phyloP scores from a whole-genome alignment of 2,797 vertebrate species.

The Amphiprion clarkii region DNA sequence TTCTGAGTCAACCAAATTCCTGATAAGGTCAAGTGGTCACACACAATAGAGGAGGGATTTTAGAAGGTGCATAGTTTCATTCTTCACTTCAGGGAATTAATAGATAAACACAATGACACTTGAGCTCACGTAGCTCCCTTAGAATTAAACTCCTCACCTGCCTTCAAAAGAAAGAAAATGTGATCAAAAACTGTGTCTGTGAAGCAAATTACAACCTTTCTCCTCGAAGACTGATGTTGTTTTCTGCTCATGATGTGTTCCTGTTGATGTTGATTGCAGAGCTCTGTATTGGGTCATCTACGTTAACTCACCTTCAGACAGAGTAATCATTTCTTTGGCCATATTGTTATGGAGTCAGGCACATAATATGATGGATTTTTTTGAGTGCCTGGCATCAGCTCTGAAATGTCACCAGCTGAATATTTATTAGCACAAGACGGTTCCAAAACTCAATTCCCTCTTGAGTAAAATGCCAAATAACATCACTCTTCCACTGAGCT shows the following conservation, averaged over 20 bases:
- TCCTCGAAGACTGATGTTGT: constrained; percentile 4
- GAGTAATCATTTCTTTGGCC: constrained; percentile 20
- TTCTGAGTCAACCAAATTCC: constrained; percentile 16
- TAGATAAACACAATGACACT: constrained; percentile 18
- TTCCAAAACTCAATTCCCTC: constrained; percentile 46
- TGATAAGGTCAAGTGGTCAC: constrained; percentile 36
- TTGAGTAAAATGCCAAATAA: constrained; percentile 15
- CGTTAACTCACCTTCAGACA: constrained; percentile 17
- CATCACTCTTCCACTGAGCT: constrained; percentile 51
- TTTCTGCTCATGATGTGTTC: not conserved
- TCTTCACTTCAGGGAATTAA: constrained; percentile 16
- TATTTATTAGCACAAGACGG: constrained; percentile 49
- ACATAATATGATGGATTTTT: constrained; percentile 36
- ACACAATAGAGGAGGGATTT: not conserved
- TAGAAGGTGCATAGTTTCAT: constrained; percentile 6
- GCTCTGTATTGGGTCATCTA: constrained; percentile 4
- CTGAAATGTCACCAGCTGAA: constrained; percentile 67
- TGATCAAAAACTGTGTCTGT: not conserved
- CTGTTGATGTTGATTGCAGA: constrained; percentile 14
- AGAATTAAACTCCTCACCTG: constrained; percentile 2
- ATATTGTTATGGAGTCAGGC: constrained; percentile 36
- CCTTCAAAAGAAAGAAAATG: not conserved
- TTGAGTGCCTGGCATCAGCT: constrained; percentile 28
- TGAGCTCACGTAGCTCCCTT: not conserved
- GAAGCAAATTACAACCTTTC: constrained; percentile 10